These are phyloP conservation scores for Brenthis ino DNA, from an alignment of 2,888 invertebrate species.

Conservation along the genomic window DNA sequence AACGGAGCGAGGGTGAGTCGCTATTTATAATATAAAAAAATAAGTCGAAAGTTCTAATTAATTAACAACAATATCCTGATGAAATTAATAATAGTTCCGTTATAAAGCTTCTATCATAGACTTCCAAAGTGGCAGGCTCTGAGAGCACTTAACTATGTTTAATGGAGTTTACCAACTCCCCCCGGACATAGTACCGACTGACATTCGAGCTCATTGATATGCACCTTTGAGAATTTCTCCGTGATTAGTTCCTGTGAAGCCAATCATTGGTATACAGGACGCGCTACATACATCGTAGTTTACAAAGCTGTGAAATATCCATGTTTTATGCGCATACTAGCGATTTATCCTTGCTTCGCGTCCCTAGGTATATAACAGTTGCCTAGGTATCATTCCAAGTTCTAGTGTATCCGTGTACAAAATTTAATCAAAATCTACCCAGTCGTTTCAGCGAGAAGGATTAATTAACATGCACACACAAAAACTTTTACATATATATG, in stretches of 20 bases:
- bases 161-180: conserved; percentile 28
- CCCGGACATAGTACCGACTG: conserved; percentile 10
- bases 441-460: no score
- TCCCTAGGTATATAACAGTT: no score
- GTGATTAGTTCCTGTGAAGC: conserved; percentile 2
- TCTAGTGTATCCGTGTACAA: no score
- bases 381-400: no score
- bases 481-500: no score
- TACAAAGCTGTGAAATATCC: no score
- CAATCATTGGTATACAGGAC: not conserved
- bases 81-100: conserved; percentile 25
- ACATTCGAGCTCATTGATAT: conserved; percentile 28
- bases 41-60: conserved; percentile 8
- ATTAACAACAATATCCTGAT: conserved; percentile 24
- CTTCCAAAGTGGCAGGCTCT: conserved; percentile 24
- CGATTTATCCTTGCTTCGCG: no score
- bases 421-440: no score
- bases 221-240: conserved; percentile 19
- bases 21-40: not conserved
- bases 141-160: conserved; percentile 27
- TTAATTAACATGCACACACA: no score
- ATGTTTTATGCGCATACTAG: no score
- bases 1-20: no score
- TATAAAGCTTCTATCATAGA: conserved; percentile 21
- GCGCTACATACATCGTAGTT: no score